Conservation (phyloP, 1,140 invertebrate species). For the Drosophila subobscura region DNA sequence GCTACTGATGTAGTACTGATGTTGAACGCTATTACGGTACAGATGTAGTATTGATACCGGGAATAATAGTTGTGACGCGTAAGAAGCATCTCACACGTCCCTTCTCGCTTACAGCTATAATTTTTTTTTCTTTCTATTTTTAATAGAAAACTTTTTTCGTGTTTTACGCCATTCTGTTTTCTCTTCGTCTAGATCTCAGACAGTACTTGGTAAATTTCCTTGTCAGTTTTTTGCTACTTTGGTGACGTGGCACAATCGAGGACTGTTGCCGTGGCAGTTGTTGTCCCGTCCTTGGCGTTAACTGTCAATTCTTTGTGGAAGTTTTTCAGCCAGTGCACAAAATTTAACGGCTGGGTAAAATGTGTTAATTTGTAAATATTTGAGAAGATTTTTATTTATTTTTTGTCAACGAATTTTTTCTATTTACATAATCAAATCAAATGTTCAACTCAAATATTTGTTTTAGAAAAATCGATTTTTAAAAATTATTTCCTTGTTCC, state of each 20-base stretch:
- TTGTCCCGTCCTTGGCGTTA: constrained; percentile 17
- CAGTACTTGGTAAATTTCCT: constrained; percentile 67
- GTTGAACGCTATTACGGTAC: too few relatives aligned
- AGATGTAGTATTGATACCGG: too few relatives aligned
- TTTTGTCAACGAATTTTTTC: background rate
- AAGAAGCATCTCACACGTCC: too few relatives aligned
- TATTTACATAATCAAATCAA: too few relatives aligned
- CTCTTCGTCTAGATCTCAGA: constrained; percentile 22
- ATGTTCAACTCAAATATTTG: too few relatives aligned
- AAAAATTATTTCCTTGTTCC: too few relatives aligned
- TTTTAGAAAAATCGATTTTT: too few relatives aligned
- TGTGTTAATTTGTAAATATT: constrained; percentile 7
- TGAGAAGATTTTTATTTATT: background rate
- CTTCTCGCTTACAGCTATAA: too few relatives aligned
- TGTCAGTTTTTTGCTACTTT: constrained; percentile 54
- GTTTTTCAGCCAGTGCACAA: constrained; percentile 20
- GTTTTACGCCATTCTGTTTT: constrained; percentile 13
- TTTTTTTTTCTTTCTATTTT: constrained; percentile 9
- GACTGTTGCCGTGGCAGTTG: background rate
- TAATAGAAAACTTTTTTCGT: constrained; percentile 73
- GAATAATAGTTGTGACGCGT: too few relatives aligned
- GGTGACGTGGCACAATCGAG: constrained; percentile 59
- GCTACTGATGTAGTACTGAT: too few relatives aligned
- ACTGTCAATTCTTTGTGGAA: constrained; percentile 32
- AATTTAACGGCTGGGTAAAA: background rate